phyloP scores from a whole-genome alignment of 2,888 invertebrate genomes.

The Drosophila neutralis region DNA sequence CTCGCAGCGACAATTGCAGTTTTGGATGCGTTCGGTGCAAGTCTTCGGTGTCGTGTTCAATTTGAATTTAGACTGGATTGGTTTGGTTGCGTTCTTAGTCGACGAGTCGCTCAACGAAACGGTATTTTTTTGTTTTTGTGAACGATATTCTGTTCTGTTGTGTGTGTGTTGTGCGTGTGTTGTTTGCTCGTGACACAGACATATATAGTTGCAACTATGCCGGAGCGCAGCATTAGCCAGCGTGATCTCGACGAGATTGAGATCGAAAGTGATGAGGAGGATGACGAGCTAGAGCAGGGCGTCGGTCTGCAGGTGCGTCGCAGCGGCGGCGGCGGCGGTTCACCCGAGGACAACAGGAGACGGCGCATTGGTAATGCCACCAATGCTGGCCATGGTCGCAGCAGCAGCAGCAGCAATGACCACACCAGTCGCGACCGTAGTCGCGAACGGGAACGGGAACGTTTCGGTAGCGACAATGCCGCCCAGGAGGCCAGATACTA shows the following conservation, averaged over 20 bases:
- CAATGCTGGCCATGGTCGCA: slow-evolving; percentile 8
- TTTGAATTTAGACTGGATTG: slow-evolving; percentile 2
- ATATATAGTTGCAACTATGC: slow-evolving; percentile 58
- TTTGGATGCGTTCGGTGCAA: slow-evolving; percentile 78
- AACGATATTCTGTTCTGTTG: slow-evolving; percentile 4
- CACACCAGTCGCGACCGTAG: slow-evolving; percentile 38
- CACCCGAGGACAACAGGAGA: slow-evolving; percentile 11
- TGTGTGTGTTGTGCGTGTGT: not conserved
- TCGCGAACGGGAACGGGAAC: slow-evolving; percentile 61
- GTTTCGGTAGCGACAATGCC: slow-evolving; percentile 56
- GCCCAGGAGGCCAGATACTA: slow-evolving; percentile 54
- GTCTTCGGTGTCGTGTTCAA: slow-evolving; percentile 44
- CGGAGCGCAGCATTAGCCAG: slow-evolving; percentile 71
- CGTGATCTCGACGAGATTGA: slow-evolving; percentile 79
- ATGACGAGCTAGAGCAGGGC: slow-evolving; percentile 80
- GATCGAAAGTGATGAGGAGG: slow-evolving; percentile 83
- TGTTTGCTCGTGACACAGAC: not conserved
- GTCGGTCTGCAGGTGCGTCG: slow-evolving; percentile 73
- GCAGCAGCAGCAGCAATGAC: slow-evolving; percentile 16
- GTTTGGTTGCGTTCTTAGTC: slow-evolving; percentile 10
- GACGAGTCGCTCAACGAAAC: not conserved
- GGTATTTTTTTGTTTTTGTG: slow-evolving; percentile 34
- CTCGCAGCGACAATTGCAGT: slow-evolving; percentile 67
- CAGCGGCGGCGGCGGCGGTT: slow-evolving; percentile 33
- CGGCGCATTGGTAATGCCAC: slow-evolving; percentile 19